These are phyloP conservation scores for Apotomis turbidana DNA, from an alignment of 2,888 invertebrate genomes.

Conservation along the genomic window DNA sequence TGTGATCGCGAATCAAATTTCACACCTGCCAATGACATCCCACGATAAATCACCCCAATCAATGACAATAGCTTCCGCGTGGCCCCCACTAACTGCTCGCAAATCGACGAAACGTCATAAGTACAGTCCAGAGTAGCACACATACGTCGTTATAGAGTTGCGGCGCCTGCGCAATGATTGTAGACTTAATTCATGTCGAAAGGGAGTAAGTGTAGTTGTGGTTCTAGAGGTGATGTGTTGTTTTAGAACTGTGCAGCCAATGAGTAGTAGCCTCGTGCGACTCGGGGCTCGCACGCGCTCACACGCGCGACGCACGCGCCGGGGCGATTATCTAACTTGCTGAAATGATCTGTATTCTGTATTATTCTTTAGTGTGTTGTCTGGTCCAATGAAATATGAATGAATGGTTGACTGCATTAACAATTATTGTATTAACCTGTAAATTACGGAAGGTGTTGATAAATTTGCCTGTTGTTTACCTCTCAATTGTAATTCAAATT, in stretches of 20 bases:
- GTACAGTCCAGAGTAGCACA: neutral
- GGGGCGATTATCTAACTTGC: slow-evolving; percentile 36
- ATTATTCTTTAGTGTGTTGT: too few species aligned
- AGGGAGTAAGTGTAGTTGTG: neutral
- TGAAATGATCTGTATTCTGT: slow-evolving; percentile 17
- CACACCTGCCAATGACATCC: slow-evolving; percentile 8
- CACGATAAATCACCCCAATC: slow-evolving; percentile 8
- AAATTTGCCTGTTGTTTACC: too few species aligned
- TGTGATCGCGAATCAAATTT: neutral
- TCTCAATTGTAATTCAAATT: too few species aligned
- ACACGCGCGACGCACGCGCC: slow-evolving; percentile 57
- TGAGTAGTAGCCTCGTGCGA: slow-evolving; percentile 46
- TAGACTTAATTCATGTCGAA: too few species aligned
- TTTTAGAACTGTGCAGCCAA: neutral
- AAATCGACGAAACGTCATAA: neutral
- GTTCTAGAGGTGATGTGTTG: neutral
- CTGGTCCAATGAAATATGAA: too few species aligned
- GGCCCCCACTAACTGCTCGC: slow-evolving; percentile 6
- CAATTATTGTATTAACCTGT: too few species aligned
- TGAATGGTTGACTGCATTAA: too few species aligned
- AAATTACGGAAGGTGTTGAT: too few species aligned
- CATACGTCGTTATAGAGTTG: too few species aligned
- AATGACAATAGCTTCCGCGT: slow-evolving; percentile 15
- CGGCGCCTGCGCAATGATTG: too few species aligned
- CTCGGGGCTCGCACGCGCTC: slow-evolving; percentile 47